Percentiles rank a stretch among this genome's conserved stretches.
These are phyloP conservation scores for Nyctalus aviator DNA, from an alignment of 2,797 vertebrate genomes.

Conservation along the genomic window DNA sequence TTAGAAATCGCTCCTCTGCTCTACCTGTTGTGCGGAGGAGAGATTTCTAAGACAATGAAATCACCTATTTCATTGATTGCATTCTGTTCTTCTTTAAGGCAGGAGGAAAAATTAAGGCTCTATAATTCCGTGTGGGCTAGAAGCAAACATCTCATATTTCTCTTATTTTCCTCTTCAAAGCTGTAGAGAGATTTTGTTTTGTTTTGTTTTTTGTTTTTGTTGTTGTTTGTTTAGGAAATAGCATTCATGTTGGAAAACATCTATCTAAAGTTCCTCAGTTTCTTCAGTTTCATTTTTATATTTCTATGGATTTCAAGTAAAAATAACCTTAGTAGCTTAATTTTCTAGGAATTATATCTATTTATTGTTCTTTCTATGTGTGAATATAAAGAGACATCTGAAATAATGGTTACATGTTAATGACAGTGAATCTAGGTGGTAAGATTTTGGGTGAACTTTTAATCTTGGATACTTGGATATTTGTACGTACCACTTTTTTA, in stretches of 20 bases:
- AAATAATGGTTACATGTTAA: slow-evolving; percentile 32
- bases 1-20: background rate
- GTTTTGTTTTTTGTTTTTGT: background rate
- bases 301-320: slow-evolving; percentile 26
- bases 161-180: background rate
- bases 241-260: background rate
- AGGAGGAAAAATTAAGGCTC: background rate
- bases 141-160: background rate
- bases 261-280: background rate
- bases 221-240: background rate
- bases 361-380: slow-evolving; percentile 8
- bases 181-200: background rate
- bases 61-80: background rate
- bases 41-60: too few relatives aligned
- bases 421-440: background rate
- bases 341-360: slow-evolving; percentile 1
- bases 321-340: background rate
- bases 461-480: background rate
- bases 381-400: background rate
- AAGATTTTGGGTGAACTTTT: background rate
- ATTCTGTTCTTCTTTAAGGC: background rate
- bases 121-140: background rate
- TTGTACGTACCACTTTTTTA: background rate
- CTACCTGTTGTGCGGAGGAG: background rate
- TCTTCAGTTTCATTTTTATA: background rate